Evolutionary conservation across 2,888 invertebrate species (phyloP).

Genomic region (Harpalus rubripes): DNA sequence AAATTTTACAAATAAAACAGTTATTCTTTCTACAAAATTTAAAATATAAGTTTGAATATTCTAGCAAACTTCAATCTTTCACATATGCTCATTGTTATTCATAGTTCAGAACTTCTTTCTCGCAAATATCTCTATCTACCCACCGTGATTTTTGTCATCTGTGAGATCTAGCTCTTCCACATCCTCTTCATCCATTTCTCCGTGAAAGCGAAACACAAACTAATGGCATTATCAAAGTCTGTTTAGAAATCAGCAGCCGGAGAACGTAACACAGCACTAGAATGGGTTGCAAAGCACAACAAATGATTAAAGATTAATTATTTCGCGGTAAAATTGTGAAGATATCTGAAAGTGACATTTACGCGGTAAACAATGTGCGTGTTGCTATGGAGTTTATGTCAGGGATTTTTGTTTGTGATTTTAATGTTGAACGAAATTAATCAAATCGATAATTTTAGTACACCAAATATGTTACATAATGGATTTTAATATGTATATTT

Average conservation of each 20-base stretch:
- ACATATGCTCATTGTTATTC: background rate
- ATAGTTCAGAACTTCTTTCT: background rate
- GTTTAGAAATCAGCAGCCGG: background rate
- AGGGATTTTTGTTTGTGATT: background rate
- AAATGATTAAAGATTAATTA: slow-evolving; percentile 24
- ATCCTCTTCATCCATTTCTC: slow-evolving; percentile 28
- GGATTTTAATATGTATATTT: background rate
- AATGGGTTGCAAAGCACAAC: background rate
- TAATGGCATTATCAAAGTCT: slow-evolving; percentile 11
- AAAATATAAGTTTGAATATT: background rate
- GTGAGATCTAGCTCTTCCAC: background rate
- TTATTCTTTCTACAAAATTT: too few relatives aligned
- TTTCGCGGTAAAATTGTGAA: slow-evolving; percentile 22
- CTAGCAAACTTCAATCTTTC: background rate
- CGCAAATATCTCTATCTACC: background rate
- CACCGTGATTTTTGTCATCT: background rate
- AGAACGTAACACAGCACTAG: background rate
- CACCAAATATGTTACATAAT: background rate
- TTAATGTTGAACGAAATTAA: background rate
- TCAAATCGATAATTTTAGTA: background rate
- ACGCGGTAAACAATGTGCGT: slow-evolving; percentile 9
- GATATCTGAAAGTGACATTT: slow-evolving; percentile 35
- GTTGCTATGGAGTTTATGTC: slow-evolving; percentile 26
- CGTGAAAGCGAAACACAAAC: background rate
- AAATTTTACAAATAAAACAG: background rate